Conservation (phyloP, 1,140 invertebrate species). For the Apis dorsata region DNA sequence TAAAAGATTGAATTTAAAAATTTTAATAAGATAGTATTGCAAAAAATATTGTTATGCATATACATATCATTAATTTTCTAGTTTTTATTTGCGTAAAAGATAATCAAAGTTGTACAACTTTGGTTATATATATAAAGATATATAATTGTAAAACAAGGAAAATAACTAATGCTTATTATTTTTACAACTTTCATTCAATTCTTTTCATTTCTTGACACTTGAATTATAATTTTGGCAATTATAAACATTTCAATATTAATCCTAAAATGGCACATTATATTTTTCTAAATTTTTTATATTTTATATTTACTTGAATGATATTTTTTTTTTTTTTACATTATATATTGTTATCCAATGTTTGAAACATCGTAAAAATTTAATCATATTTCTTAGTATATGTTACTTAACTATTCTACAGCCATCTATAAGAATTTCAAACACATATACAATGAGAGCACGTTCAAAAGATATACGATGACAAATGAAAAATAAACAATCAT, state of each 20-base stretch:
- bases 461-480: slow-evolving; percentile 16
- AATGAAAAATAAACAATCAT: slow-evolving; percentile 23
- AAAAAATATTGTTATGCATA: too few relatives aligned
- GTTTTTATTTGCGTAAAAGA: too few relatives aligned
- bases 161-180: not conserved
- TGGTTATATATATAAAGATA: too few relatives aligned
- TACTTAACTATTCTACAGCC: too few relatives aligned
- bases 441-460: not conserved
- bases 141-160: not conserved
- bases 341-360: not conserved
- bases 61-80: too few relatives aligned
- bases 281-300: not conserved
- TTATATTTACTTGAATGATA: slow-evolving; percentile 2
- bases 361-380: not conserved
- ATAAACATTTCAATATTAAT: not conserved
- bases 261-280: too few relatives aligned
- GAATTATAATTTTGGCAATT: not conserved
- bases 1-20: too few relatives aligned
- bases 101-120: too few relatives aligned
- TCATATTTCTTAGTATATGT: not conserved
- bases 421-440: not conserved
- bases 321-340: not conserved
- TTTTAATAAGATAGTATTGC: too few relatives aligned
- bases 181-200: not conserved
- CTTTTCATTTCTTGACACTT: not conserved